Base-by-base conservation (phyloP, 2,888 invertebrate genomes). In the Pterobdella sp. region DNA sequence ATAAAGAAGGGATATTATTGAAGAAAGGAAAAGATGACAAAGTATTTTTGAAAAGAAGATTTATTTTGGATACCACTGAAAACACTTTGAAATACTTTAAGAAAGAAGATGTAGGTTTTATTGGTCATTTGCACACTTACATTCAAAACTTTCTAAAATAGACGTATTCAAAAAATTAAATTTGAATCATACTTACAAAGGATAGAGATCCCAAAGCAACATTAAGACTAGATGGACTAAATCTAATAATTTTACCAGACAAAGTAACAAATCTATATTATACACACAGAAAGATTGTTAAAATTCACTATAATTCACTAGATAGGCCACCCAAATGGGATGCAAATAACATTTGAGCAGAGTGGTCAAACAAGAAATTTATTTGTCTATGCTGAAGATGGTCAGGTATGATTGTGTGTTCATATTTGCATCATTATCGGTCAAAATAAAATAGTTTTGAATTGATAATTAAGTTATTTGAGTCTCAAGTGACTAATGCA, bases 11-110 rank as follows among this genome's bases (percentile, higher is more conserved):
- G 0, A 90, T 90, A 82, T 86, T 93, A 76, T 91, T 90, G 90
- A 94, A 94, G 84, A 87, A 91, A 74, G 93, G 92, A 1, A 91
- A 92, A 84, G 92, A 92, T 82, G 92, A 93, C 83, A 89, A 89
- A 78, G 88, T 89, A 74, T 93, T 90, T 84, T 90, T 91, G 79
- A 88, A 89, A 36, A 87, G 93, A 78, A 91, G 90, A 83, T 94
- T 94, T 84, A 88, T 92, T 52, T 85, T 94, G 52, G 89, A 88
- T 70, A 91, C 91, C 84, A 86, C 88, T 64, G 91, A 92, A 77
- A 91, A 91, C 81, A 90, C 89, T 0, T 85, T 94, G 72, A 90
- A 90, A 78, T 87, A 87, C 79, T 87, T 82, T 78, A 84, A 84
- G 22, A 86, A 85, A 80, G 87, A 87, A 77, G 77, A 73, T 60